These are phyloP conservation scores for Suillia variegata DNA, from an alignment of 2,888 invertebrate genomes.

Conservation along the genomic window DNA sequence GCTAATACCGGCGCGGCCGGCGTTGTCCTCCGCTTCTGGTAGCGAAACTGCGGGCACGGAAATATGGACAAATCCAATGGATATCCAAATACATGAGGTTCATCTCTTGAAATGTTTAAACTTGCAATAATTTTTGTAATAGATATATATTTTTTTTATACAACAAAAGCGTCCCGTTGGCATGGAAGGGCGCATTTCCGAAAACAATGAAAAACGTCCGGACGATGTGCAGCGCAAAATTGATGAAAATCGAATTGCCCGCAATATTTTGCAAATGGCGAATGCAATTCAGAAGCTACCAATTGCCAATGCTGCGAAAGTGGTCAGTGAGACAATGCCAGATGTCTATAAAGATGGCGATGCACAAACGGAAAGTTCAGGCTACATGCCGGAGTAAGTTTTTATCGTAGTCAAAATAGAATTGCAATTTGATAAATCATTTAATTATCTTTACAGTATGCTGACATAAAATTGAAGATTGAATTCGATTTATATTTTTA, in stretches of 20 bases:
- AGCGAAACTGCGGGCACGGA: conserved; percentile 61
- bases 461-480: conserved; percentile 39
- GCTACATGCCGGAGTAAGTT: conserved; percentile 47
- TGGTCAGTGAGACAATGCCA: conserved; percentile 5
- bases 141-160: no score
- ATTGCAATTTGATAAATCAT: neutral
- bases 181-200: conserved; percentile 54
- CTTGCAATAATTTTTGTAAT: no score
- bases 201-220: conserved; percentile 63
- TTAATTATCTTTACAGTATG: conserved; percentile 35
- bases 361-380: conserved; percentile 25
- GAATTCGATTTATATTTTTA: no score
- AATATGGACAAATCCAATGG: conserved; percentile 76
- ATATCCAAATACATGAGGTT: conserved; percentile 58
- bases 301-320: conserved; percentile 16
- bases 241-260: conserved; percentile 69
- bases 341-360: conserved; percentile 27
- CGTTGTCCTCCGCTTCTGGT: conserved; percentile 68
- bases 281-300: conserved; percentile 44
- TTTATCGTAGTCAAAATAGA: no score
- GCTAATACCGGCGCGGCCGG: conserved; percentile 77
- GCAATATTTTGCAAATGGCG: conserved; percentile 61
- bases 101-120: no score
- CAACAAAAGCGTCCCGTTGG: conserved; percentile 17
- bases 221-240: conserved; percentile 71